Evolutionary conservation across 2,113 vertebrate species (phyloP).

Genomic region (Pterocles gutturalis): DNA sequence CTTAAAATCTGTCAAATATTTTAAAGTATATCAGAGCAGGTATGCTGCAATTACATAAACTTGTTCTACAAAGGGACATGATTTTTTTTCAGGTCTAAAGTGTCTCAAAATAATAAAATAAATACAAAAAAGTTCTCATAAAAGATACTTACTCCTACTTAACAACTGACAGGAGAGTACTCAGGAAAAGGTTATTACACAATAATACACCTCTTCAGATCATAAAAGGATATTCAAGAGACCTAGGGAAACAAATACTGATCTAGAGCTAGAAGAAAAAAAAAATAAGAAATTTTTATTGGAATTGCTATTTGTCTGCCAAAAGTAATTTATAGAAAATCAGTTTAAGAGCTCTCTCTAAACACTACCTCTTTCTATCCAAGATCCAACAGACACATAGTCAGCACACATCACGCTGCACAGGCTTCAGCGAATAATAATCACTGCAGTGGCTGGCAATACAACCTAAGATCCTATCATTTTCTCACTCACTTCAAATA

Average conservation of each 20-base stretch:
- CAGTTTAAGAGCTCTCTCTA: neutral
- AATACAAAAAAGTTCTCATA: neutral
- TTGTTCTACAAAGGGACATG: neutral
- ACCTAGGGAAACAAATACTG: neutral
- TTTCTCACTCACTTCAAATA: neutral
- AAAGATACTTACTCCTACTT: neutral
- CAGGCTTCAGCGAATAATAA: neutral
- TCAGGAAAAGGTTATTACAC: neutral
- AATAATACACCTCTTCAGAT: neutral
- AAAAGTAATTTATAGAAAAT: neutral
- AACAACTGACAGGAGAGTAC: neutral
- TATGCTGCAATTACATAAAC: neutral
- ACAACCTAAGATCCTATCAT: neutral
- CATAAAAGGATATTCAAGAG: neutral
- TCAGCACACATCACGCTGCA: rapidly evolving
- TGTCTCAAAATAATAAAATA: neutral
- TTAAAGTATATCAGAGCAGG: neutral
- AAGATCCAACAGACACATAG: neutral
- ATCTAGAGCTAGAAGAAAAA: neutral
- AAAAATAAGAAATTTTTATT: neutral
- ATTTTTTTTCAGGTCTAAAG: neutral
- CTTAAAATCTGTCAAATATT: neutral
- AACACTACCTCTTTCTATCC: neutral
- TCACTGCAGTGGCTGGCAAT: neutral
- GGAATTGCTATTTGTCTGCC: neutral